These are phyloP conservation scores for Calameuta filiformis DNA, from an alignment of 2,888 invertebrate genomes.

Conservation along the genomic window DNA sequence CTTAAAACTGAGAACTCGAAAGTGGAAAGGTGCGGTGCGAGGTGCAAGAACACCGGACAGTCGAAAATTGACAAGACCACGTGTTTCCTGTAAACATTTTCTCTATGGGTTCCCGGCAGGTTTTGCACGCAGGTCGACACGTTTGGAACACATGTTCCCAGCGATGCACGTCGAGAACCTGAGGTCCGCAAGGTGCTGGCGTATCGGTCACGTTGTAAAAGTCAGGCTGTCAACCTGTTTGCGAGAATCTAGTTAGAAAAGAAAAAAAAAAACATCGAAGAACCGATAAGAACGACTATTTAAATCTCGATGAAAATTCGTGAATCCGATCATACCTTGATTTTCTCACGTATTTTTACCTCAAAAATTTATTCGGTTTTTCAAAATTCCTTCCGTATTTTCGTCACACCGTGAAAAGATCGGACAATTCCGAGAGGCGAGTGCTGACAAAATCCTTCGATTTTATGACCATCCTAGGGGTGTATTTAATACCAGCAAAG, in stretches of 20 bases:
- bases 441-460: neutral
- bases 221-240: conserved; percentile 29
- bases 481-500: neutral
- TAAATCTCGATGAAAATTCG: neutral
- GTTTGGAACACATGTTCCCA: conserved; percentile 23
- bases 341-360: neutral
- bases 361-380: neutral
- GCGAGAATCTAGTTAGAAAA: neutral
- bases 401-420: neutral
- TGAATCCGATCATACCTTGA: neutral
- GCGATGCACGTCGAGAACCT: conserved; percentile 29
- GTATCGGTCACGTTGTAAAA: conserved; percentile 34
- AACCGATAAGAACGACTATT: neutral
- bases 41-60: neutral
- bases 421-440: neutral
- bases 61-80: neutral
- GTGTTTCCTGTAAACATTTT: neutral
- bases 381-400: neutral
- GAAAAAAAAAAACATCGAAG: neutral
- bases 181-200: conserved; percentile 17
- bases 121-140: neutral
- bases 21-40: neutral
- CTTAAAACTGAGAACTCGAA: neutral
- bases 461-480: neutral
- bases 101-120: neutral